A percentile compares a stretch with the other conserved stretches of the same genome.
These are phyloP conservation scores for Saguinus imperator DNA, from an alignment of 2,113 vertebrate genomes.

Conservation along the genomic window DNA sequence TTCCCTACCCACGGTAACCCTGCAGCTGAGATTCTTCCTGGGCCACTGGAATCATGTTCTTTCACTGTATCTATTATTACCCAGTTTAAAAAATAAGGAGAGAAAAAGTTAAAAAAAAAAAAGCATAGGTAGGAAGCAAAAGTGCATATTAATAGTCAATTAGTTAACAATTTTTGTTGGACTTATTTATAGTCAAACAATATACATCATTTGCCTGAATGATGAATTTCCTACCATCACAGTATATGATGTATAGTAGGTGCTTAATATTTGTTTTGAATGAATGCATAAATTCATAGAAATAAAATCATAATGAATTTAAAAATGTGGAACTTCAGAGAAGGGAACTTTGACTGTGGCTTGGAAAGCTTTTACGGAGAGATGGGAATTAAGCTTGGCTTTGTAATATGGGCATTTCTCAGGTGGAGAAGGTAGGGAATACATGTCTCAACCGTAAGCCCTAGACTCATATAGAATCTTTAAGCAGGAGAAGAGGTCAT, in stretches of 20 bases:
- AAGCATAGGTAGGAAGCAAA: constrained; percentile 7
- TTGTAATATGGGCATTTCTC: constrained; percentile 20
- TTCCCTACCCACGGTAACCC: too few relatives aligned
- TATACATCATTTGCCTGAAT: background rate
- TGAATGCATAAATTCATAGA: background rate
- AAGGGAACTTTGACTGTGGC: background rate
- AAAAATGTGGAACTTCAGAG: constrained; percentile 22
- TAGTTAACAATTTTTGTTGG: background rate
- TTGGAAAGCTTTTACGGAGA: background rate
- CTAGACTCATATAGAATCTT: background rate
- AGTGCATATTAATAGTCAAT: background rate
- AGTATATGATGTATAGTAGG: background rate
- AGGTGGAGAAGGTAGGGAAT: constrained; percentile 1
- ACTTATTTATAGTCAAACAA: background rate
- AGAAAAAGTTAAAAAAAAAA: background rate
- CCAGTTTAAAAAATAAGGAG: background rate
- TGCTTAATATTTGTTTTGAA: constrained; percentile 26
- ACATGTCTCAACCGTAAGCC: background rate
- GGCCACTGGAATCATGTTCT: background rate
- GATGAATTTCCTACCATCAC: background rate
- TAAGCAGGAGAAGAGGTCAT: background rate
- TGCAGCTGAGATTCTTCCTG: too few relatives aligned
- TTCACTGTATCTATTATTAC: background rate
- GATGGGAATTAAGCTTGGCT: background rate
- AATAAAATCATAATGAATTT: background rate